Evolutionary conservation across 92 coral and sea anemone species (phyloP).

Genomic region (Meandrina meandrites): DNA sequence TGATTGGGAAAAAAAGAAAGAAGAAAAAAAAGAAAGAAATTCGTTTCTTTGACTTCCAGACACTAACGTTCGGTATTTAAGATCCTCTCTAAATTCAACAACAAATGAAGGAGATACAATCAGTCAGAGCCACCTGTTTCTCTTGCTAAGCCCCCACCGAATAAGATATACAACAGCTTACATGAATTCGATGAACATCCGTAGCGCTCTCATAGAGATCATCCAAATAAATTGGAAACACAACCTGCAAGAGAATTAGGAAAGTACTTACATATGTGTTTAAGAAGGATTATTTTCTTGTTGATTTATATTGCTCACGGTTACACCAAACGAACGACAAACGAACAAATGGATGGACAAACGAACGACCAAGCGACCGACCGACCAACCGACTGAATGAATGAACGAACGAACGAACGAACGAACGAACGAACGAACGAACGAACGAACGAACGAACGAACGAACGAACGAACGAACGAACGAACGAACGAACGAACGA

Average conservation of each 20-base stretch:
- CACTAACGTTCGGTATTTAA: too few species aligned
- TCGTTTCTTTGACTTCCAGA: not conserved
- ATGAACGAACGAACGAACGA: too few species aligned
- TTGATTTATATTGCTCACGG: not conserved
- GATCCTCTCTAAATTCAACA: too few species aligned
- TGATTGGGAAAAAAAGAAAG: not conserved
- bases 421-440: not conserved
- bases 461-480: not conserved
- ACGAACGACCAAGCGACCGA: too few species aligned
- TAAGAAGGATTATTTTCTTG: not conserved
- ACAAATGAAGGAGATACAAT: too few species aligned
- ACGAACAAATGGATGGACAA: too few species aligned
- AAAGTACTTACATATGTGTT: not conserved
- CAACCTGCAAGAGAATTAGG: constrained; percentile 54
- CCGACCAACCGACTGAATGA: too few species aligned
- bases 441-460: not conserved
- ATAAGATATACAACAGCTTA: constrained; percentile 48
- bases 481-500: not conserved
- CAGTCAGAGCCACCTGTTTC: too few species aligned
- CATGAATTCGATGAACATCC: constrained; percentile 92
- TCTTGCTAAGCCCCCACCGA: too few species aligned
- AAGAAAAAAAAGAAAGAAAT: too few species aligned
- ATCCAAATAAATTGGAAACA: constrained; percentile 85
- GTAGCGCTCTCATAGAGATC: constrained; percentile 89
- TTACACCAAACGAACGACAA: too few species aligned